phyloP scores from a whole-genome alignment of 2,888 invertebrate genomes.

The Listrodromus nycthemerus region DNA sequence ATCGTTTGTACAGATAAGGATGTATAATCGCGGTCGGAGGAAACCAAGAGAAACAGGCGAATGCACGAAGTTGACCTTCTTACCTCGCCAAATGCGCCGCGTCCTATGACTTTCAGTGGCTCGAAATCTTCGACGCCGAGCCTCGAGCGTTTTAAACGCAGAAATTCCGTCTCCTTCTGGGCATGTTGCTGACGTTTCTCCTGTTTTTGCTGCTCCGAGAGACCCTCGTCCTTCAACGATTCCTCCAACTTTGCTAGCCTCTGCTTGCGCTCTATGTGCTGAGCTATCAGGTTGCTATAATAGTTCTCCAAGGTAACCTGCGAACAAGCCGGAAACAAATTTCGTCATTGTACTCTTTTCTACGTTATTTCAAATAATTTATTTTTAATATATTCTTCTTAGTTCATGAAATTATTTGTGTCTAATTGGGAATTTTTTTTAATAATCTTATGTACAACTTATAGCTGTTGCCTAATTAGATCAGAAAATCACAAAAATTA shows the following conservation, averaged over 20 bases:
- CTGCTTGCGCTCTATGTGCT: constrained; percentile 98
- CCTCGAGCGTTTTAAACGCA: constrained; percentile 97
- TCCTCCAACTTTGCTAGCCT: constrained; percentile 97
- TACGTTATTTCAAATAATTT: neutral
- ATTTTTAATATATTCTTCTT: neutral
- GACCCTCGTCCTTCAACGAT: constrained; percentile 97
- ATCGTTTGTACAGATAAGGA: constrained; percentile 37
- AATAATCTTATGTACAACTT: no score
- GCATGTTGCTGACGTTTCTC: constrained; percentile 98
- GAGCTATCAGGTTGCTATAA: constrained; percentile 98
- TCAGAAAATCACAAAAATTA: neutral
- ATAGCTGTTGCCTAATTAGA: no score
- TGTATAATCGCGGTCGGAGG: constrained; percentile 24
- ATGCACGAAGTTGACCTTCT: constrained; percentile 56
- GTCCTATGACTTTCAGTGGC: constrained; percentile 98
- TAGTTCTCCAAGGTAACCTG: constrained; percentile 97
- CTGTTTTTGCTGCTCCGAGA: constrained; percentile 97
- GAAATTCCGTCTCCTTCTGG: constrained; percentile 99
- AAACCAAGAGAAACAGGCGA: constrained; percentile 33
- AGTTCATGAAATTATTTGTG: no score
- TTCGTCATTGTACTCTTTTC: neutral
- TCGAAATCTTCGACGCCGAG: constrained; percentile 99
- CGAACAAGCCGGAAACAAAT: constrained; percentile 49
- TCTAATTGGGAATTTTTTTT: no score
- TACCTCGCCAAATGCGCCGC: constrained; percentile 95